Evolutionary conservation across 2,797 vertebrate species (phyloP).

Genomic region (Sebastes iracundus): DNA sequence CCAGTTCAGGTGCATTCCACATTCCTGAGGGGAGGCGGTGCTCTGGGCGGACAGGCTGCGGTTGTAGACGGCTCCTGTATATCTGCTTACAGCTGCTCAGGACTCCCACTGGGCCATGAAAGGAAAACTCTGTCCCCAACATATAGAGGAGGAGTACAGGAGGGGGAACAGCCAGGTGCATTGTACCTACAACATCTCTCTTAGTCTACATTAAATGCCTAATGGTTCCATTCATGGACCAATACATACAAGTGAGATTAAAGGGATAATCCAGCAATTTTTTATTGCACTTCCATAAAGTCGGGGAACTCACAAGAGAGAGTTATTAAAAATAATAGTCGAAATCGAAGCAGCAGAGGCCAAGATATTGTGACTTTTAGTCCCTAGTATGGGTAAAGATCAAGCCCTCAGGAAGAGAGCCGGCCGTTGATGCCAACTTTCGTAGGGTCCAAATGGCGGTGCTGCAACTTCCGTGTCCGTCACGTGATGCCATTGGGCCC

Average conservation of each 20-base stretch:
- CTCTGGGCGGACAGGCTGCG: not conserved
- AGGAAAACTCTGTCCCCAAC: too few species aligned
- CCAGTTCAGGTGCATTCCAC: conserved; percentile 69
- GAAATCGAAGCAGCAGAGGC: not conserved
- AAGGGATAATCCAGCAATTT: not conserved
- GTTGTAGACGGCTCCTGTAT: not conserved
- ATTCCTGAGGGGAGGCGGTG: conserved; percentile 60
- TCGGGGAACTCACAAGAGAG: not conserved
- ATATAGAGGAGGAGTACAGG: not conserved
- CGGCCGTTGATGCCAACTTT: too few species aligned
- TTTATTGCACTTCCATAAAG: not conserved
- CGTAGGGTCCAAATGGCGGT: too few species aligned
- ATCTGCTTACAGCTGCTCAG: conserved; percentile 26
- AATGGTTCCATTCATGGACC: not conserved
- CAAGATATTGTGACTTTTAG: not conserved
- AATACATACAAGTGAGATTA: not conserved
- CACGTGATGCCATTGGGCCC: too few species aligned
- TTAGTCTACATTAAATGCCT: not conserved
- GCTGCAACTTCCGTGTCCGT: too few species aligned
- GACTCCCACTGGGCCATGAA: too few species aligned
- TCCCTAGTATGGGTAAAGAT: not conserved
- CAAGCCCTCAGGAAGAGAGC: too few species aligned
- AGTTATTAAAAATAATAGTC: not conserved
- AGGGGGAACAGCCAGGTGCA: not conserved
- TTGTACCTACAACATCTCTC: not conserved